A percentile compares a stretch with the other conserved stretches of the same genome.
Evolutionary conservation across 2,113 vertebrate genomes (phyloP).

Genomic region (Empidonax traillii): DNA sequence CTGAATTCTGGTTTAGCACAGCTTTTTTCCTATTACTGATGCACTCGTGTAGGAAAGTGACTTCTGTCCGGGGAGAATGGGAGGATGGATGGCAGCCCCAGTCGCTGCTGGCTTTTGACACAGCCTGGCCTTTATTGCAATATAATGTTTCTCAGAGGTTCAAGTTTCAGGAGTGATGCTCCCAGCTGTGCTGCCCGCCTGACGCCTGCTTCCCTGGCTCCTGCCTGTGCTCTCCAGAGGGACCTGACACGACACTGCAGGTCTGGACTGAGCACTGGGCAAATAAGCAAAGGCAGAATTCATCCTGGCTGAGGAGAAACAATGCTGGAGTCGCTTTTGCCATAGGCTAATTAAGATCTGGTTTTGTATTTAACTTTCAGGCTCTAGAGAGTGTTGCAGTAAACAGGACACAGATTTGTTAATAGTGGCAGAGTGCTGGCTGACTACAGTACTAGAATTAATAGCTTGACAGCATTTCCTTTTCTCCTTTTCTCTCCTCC

Average conservation of each 20-base stretch:
- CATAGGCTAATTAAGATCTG: background rate
- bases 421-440: background rate
- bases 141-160: background rate
- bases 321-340: background rate
- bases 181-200: background rate
- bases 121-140: constrained; percentile 10
- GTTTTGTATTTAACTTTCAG: constrained; percentile 23
- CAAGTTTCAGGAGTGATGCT: background rate
- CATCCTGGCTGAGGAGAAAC: background rate
- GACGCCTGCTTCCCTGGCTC: background rate
- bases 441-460: constrained; percentile 30
- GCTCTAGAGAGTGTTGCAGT: constrained; percentile 4
- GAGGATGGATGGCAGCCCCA: background rate
- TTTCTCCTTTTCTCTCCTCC: constrained; percentile 41
- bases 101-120: rapidly evolving
- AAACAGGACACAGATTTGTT: constrained; percentile 8
- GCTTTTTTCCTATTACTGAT: background rate
- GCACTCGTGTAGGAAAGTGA: background rate
- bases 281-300: background rate
- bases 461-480: constrained; percentile 51
- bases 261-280: background rate
- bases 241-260: rapidly evolving
- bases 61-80: background rate
- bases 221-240: background rate
- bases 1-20: background rate